phyloP scores from a whole-genome alignment of 2,888 invertebrate species.

The Dexiosoma caninum region DNA sequence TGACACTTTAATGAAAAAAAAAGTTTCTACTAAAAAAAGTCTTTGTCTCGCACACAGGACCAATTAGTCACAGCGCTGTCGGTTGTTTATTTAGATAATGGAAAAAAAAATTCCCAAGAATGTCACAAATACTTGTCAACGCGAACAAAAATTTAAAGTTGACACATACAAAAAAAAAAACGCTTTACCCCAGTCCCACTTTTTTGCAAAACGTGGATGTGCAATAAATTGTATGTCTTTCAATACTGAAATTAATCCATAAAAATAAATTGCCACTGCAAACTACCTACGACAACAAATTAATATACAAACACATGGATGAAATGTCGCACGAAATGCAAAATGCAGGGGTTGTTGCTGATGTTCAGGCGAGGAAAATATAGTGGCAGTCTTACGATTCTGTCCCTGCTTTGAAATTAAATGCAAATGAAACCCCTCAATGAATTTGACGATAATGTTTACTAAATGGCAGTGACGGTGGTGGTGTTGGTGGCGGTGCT shows the following conservation, averaged over 20 bases:
- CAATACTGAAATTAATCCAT: constrained; percentile 56
- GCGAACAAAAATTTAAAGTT: neutral
- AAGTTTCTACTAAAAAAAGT: neutral
- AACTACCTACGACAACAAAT: constrained; percentile 41
- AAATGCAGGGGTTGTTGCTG: constrained; percentile 20
- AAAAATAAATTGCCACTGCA: constrained; percentile 51
- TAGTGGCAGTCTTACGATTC: neutral
- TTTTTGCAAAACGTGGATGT: neutral
- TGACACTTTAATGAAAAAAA: neutral
- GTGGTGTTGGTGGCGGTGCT: neutral
- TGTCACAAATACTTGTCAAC: neutral
- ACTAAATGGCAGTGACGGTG: constrained; percentile 16
- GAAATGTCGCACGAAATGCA: neutral
- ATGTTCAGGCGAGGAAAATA: neutral
- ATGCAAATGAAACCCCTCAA: constrained; percentile 51
- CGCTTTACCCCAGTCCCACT: constrained; percentile 31
- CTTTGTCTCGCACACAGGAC: neutral
- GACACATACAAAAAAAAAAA: constrained; percentile 8
- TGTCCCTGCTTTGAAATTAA: constrained; percentile 26
- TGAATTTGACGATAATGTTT: constrained; percentile 24
- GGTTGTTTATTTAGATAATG: neutral
- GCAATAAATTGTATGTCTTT: constrained; percentile 27
- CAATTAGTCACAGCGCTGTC: constrained; percentile 1
- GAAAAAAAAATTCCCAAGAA: constrained; percentile 24
- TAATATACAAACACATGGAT: neutral